A percentile compares a stretch with the other conserved stretches of the same genome.
Evolutionary conservation across 92 coral and sea anemone genomes (phyloP).

Genomic region (Parazoanthus atlanticus): DNA sequence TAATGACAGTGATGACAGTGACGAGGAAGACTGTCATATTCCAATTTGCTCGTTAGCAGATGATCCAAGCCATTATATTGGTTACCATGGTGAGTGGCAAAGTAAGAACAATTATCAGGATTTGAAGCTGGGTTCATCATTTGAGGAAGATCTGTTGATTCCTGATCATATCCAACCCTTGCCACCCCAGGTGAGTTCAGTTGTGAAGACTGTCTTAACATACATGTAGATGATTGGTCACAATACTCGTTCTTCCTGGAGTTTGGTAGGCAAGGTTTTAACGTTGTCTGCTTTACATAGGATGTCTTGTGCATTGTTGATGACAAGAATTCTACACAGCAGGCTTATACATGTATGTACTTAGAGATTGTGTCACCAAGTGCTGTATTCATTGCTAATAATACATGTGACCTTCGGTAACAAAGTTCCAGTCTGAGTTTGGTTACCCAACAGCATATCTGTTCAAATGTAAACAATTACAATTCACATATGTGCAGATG

Average conservation of each 20-base stretch:
- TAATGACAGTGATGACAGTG: constrained; percentile 83
- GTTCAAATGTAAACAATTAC: too few species aligned
- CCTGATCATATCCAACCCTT: constrained; percentile 72
- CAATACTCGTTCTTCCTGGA: not conserved
- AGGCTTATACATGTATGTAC: too few species aligned
- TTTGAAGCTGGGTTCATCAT: constrained; percentile 71
- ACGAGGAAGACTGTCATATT: constrained; percentile 73
- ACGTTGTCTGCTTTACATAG: too few species aligned
- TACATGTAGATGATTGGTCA: not conserved
- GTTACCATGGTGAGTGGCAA: constrained; percentile 52
- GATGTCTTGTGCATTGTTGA: too few species aligned
- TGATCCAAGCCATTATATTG: constrained; percentile 56
- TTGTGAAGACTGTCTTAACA: too few species aligned
- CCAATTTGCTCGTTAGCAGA: constrained; percentile 80
- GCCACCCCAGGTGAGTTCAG: constrained; percentile 82
- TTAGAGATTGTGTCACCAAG: too few species aligned
- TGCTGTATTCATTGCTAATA: too few species aligned
- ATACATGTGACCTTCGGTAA: too few species aligned
- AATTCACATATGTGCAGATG: too few species aligned
- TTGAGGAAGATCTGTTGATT: constrained; percentile 84
- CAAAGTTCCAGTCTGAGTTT: too few species aligned
- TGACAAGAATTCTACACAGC: too few species aligned
- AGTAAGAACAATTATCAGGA: constrained; percentile 73
- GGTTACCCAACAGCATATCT: too few species aligned
- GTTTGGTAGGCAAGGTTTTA: not conserved